A percentile compares a stretch with the other conserved stretches of the same genome.
These are phyloP conservation scores for Potamilus streckersoni DNA, from an alignment of 1,140 invertebrate species.

Conservation along the genomic window DNA sequence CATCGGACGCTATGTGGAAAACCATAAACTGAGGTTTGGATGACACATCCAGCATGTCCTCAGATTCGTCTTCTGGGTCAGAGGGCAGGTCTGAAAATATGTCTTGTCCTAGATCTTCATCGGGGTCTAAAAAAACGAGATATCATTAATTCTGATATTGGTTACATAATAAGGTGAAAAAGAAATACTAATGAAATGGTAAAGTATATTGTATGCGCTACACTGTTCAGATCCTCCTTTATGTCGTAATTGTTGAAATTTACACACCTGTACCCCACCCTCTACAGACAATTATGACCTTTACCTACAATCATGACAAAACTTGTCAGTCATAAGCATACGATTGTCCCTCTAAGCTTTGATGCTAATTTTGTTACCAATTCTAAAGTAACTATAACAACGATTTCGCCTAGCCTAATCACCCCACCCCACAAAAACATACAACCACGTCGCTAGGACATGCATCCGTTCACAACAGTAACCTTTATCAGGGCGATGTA, in stretches of 20 bases:
- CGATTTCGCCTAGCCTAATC: too few species aligned
- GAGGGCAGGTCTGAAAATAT: conserved; percentile 36
- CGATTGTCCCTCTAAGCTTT: too few species aligned
- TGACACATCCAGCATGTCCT: conserved; percentile 17
- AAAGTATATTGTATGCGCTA: neutral
- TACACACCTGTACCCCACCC: too few species aligned
- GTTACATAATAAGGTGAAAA: neutral
- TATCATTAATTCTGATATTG: neutral
- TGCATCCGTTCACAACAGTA: too few species aligned
- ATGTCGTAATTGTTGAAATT: neutral
- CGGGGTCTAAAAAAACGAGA: conserved; percentile 4
- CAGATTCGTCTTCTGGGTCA: conserved; percentile 34
- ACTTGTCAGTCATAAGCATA: too few species aligned
- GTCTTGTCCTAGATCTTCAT: conserved; percentile 17
- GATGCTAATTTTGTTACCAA: too few species aligned
- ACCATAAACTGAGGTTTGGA: conserved; percentile 13
- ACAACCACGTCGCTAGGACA: too few species aligned
- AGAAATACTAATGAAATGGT: neutral
- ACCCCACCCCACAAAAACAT: too few species aligned
- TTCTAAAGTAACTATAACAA: too few species aligned
- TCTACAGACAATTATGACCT: too few species aligned
- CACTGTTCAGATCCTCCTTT: neutral
- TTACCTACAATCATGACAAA: too few species aligned
- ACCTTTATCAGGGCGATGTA: too few species aligned
- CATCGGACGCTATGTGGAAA: conserved; percentile 5